Base-by-base conservation (phyloP, 2,113 vertebrate species). In the Platysteira castanea region DNA sequence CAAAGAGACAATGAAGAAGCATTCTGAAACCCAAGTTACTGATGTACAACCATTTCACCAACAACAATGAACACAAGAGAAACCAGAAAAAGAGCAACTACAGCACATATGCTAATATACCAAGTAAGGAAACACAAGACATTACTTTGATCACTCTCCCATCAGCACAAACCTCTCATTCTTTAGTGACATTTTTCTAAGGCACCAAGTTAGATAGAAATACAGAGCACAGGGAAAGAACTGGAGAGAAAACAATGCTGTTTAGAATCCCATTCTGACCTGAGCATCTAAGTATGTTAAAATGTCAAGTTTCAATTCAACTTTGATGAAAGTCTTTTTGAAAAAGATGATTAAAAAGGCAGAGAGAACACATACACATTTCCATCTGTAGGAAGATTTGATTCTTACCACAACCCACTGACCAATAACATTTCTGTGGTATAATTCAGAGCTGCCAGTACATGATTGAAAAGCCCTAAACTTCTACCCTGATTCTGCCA, bases 261-360 rank as follows among this genome's bases (percentile, higher is more conserved):
- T 35, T 59, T 35, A 82, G 59, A 84, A 69, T 68, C 11, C 31
- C 71, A 24, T 35, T 57, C 49, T 44, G 23, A n/a, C 39, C 14
- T 0, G 0, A 68, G 41, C 33, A 52, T 22, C 11, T 6, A 67
- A 42, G 3, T 10, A 41, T 0, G 7, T 64, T 27, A 54, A 73
- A 90, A 53, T 15, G 35, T 6, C 21, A 60, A 42, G 21, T 41
- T 88, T 64, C 2, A 1, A 22, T 50, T 88, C 0, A 0, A 47
- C 33, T 47, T 69, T 15, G 15, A 70, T 63, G 9, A 22, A 59
- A 57, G 14, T 8, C 31, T 30, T 59, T 49, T 61, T 46, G 7
- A 37, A 18, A 78, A 68, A 30, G 28, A 19, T 33, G 0, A 53
- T 82, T 71, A 53, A n/a, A 77, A 93, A 75, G 7, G 21, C 30